Conservation (phyloP, 2,888 invertebrate genomes). For the Drosophila pseudotalamancana region DNA sequence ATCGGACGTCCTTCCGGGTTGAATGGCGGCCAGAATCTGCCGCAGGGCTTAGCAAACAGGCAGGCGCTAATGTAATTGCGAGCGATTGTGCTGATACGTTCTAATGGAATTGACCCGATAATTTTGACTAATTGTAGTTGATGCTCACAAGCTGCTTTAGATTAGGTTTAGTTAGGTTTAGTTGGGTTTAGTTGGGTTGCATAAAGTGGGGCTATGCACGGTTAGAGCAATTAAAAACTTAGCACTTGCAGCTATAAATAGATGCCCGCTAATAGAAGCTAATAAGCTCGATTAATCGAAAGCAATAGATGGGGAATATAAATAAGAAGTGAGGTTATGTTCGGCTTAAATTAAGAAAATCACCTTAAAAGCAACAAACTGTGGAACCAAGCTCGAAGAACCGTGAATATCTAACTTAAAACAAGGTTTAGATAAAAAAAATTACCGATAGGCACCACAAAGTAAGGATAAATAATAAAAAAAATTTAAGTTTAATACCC, state of each 20-base stretch:
- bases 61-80: slow-evolving; percentile 51
- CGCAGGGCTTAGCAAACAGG: slow-evolving; percentile 1
- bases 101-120: slow-evolving; percentile 46
- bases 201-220: background rate
- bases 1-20: slow-evolving; percentile 4
- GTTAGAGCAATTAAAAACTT: slow-evolving; percentile 1
- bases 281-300: background rate
- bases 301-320: too few relatives aligned
- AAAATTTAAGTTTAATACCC: too few relatives aligned
- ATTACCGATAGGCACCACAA: too few relatives aligned
- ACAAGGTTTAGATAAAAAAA: too few relatives aligned
- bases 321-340: too few relatives aligned
- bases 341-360: too few relatives aligned
- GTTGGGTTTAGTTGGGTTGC: too few relatives aligned
- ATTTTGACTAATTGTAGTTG: slow-evolving; percentile 32
- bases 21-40: slow-evolving; percentile 21
- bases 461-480: too few relatives aligned
- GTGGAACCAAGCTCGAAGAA: too few relatives aligned
- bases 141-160: background rate
- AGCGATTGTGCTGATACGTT: slow-evolving; percentile 14
- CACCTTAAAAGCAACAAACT: too few relatives aligned
- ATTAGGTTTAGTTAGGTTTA: background rate
- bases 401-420: too few relatives aligned
- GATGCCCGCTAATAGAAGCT: background rate
- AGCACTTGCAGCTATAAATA: background rate